phyloP scores from a whole-genome alignment of 2,113 vertebrate genomes.

The Antennarius striatus region DNA sequence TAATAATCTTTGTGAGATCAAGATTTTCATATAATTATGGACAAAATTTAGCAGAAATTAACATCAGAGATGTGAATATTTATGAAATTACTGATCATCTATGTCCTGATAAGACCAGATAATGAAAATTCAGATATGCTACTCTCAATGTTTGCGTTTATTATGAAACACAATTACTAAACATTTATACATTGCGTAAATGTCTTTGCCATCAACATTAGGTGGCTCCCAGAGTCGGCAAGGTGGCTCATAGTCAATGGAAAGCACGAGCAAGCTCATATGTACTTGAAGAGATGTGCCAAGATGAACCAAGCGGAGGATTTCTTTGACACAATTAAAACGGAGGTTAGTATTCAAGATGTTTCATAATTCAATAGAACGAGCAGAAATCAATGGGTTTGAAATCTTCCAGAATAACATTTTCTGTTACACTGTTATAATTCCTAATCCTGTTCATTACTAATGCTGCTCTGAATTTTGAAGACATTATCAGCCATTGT shows the following conservation, averaged over 20 bases:
- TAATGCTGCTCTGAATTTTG: constrained; percentile 11
- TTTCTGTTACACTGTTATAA: not conserved
- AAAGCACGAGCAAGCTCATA: constrained; percentile 80
- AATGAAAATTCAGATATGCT: too few relatives aligned
- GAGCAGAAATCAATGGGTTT: not conserved
- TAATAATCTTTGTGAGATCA: too few relatives aligned
- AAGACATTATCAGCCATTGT: constrained; percentile 71
- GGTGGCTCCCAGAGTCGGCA: constrained; percentile 93
- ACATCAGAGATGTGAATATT: too few relatives aligned
- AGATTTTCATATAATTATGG: too few relatives aligned
- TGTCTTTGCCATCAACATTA: too few relatives aligned
- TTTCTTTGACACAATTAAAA: constrained; percentile 60
- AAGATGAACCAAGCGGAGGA: constrained; percentile 76
- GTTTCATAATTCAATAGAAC: not conserved
- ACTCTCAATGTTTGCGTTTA: too few relatives aligned
- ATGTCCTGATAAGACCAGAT: too few relatives aligned
- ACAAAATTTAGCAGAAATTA: too few relatives aligned
- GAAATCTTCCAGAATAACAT: too few relatives aligned
- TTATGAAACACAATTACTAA: too few relatives aligned
- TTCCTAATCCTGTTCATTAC: not conserved
- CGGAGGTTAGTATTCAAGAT: constrained; percentile 74
- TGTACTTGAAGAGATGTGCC: constrained; percentile 83
- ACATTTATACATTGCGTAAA: too few relatives aligned
- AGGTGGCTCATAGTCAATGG: constrained; percentile 90
- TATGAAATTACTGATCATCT: too few relatives aligned